phyloP scores from a whole-genome alignment of 2,113 vertebrate species.

The Ancistrus triradiatus region DNA sequence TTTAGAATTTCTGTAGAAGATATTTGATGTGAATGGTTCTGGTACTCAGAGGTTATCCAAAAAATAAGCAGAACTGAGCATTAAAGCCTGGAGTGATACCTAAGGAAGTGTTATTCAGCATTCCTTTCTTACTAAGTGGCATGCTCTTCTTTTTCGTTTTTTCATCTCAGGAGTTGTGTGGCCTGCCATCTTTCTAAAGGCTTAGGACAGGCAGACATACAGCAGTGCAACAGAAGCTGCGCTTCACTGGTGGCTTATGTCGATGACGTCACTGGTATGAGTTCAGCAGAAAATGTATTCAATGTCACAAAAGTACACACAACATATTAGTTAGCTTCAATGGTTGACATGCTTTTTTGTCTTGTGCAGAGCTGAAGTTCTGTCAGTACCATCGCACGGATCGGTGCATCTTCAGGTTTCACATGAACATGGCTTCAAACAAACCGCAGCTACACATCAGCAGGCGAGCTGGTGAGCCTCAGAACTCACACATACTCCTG shows the following conservation, averaged over 20 bases:
- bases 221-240: slow-evolving; percentile 79
- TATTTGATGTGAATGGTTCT: no score
- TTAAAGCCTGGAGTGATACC: no score
- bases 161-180: slow-evolving; percentile 76
- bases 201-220: slow-evolving; percentile 59
- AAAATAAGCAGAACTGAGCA: no score
- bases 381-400: slow-evolving; percentile 64
- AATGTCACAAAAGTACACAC: not conserved
- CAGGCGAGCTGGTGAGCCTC: slow-evolving; percentile 59
- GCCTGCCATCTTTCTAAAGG: slow-evolving; percentile 78
- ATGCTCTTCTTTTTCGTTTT: no score
- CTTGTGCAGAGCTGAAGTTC: slow-evolving; percentile 53
- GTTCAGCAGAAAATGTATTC: not conserved
- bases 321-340: no score
- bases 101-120: no score
- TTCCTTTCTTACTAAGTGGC: no score
- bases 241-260: slow-evolving; percentile 66
- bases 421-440: slow-evolving; percentile 51
- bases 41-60: no score
- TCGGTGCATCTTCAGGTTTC: slow-evolving; percentile 64
- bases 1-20: no score
- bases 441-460: slow-evolving; percentile 60
- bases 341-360: not conserved
- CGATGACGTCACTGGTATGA: slow-evolving; percentile 75
- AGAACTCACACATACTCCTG: no score